Base-by-base conservation (phyloP, 2,888 invertebrate genomes). In the Sepiola atlantica region DNA sequence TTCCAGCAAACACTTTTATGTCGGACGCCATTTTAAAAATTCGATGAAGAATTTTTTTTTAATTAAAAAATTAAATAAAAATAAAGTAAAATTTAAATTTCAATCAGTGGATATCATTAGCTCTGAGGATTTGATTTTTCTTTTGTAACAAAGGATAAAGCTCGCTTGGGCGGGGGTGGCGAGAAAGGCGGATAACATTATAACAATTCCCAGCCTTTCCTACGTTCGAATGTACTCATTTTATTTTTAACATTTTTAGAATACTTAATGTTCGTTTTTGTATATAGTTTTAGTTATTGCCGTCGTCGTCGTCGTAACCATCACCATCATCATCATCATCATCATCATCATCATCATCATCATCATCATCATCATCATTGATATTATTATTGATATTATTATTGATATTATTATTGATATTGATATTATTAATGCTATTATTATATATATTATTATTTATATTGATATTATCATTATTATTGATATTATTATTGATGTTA, bases 21-120 rank as follows among this genome's bases (percentile, higher is more conserved):
- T 77, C 77, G n/a, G 77, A 77, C 77, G 77, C 77, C 77, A 77
- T 77, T 32, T 77, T 77, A 32, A 32, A n/a, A 77, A n/a, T 77
- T n/a, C 16, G 18, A 32, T 32, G 4, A 45, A 8, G 45, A 45
- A 45, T 77, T 77, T 77, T 61, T 61, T 61, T 77, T 12, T 6
- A 2, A 28, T 77, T 10, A 28, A 10, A 28, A 28, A 28, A 28
- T 10, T 24, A 10, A 12, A 28, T 24, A 28, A 28, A 28, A 21
- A 32, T 16, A 77, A 77, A 21, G n/a, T 77, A 77, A 32, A 77
- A 77, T n/a, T n/a, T n/a, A n/a, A 77, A 77, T 77, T 32, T 77
- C 77, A 77, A 77, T 32, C 77, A n/a, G 77, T n/a, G n/a, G 32
- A 77, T 77, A 77, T n/a, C 77, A 77, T n/a, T 77, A 77, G 77